Base-by-base conservation (phyloP, 23 tunicate genomes). In the Halocynthia aurantium region DNA sequence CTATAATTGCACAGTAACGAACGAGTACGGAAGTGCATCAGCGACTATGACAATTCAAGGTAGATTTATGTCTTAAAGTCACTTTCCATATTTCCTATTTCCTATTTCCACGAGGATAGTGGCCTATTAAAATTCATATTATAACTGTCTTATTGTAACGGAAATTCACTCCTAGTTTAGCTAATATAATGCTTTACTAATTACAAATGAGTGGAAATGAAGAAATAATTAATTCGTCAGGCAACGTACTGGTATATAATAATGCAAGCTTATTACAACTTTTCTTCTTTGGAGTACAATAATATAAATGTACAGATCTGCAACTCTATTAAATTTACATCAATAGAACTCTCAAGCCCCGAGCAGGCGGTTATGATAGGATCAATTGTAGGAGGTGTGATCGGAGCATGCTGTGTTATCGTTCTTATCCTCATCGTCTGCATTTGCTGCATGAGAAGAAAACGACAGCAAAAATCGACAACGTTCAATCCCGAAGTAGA, bases 381-480 rank as follows among this genome's bases (percentile, higher is more conserved):
- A 6, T 52, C 72, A 19, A 52, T 51, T 8, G 69, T 84, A 22
- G 88, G 82, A 55, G 85, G 72, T 6, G 77, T 81, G 6, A 69
- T 81, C 22, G 98, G 88, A 11, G 86, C 77, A 6, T 55, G 67
- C 7, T 10, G 82, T 52, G 55, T 91, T 6, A 10, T 85, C 53
- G 22, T 86, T 69, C 19, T 82, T 4, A 6, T 82, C 22, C 5
- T 85, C 17, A 8, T 86, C 50, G 56, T 91, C 51, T 72, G 69
- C 15, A 52, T 80, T 7, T 78, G 62, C 66, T 86, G 92, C 77
- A 71, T 64, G 49, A 71, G 91, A 69, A 73, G 77, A 6, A 76
- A 71, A 57, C 72, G 85, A 52, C 85, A 82, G 52, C 83, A 66
- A 74, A 86, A 92, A 65, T 82, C 98, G 52, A 92, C 88, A 10